Evolutionary conservation across 2,113 vertebrate species (phyloP), one percentile per base, ranked within the genome.

Genomic region (Salvelinus sp.): DNA sequence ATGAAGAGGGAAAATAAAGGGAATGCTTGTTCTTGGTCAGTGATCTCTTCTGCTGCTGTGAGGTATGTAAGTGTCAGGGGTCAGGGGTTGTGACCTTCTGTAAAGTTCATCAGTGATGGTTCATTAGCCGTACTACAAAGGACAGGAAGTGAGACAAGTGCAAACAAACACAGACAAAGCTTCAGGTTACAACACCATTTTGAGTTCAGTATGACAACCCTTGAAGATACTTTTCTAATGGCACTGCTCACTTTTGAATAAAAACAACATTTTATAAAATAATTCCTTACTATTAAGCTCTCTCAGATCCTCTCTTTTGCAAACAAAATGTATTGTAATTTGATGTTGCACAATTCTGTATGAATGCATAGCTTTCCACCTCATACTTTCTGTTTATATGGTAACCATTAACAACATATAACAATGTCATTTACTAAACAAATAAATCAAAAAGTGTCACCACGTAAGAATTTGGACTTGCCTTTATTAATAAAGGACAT

Each of bases 401-500:
- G 9, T 44, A 44, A 44, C 38, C 38, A 0, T 44, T 44, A 44
- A 44, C 38, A 44, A 44, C 38, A 10, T 44, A 54, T 54, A 54
- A 18, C 50, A 54, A 12, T 44, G 9, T 44, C 0, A 44, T 44
- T 10, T 54, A 54, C 50, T 9, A 62, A 23, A 62, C 58, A 62
- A 62, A 62, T 62, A 3, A 23, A n/a, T 20, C 60, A 38, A 23
- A 33, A 30, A 60, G 7, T 14, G n/a, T 4, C 60, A 78, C 14
- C 1, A 70, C 30, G 72, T 83, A 67, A 50, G 62, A 0, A 63
- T 74, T 89, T 86, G 87, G 20, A 85, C 47, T 77, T 74, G 50
- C 73, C 86, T 91, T 91, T 90, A 90, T 91, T 93, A 72, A 69
- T 20, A 72, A 89, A 62, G 85, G 76, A 80, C 72, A 78, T 63